These are phyloP conservation scores for Dinoponera quadriceps DNA, from an alignment of 1,140 invertebrate genomes.

Conservation along the genomic window DNA sequence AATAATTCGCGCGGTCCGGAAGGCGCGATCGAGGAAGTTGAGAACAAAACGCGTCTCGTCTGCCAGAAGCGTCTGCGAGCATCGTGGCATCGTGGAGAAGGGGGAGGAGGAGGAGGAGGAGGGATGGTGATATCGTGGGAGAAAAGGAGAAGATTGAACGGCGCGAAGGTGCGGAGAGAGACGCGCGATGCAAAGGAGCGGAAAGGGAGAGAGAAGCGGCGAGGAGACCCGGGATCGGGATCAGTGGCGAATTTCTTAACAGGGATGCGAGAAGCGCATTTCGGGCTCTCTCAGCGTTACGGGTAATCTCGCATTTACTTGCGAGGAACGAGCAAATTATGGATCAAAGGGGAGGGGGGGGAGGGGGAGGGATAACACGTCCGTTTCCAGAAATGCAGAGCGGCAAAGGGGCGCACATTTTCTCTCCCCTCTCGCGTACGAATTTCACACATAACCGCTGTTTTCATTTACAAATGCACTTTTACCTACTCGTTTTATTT, in stretches of 20 bases:
- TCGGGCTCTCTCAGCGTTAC: no score
- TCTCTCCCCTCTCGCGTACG: no score
- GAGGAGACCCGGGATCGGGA: not conserved
- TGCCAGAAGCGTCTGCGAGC: constrained; percentile 71
- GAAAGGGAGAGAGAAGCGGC: constrained; percentile 13
- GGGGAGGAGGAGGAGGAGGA: not conserved
- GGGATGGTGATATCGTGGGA: constrained; percentile 37
- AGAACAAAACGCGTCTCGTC: constrained; percentile 75
- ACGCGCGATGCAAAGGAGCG: constrained; percentile 1
- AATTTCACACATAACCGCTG: no score
- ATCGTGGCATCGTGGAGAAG: constrained; percentile 38
- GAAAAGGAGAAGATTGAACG: constrained; percentile 54
- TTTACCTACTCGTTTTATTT: no score
- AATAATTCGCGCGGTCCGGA: constrained; percentile 48
- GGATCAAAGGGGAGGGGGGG: constrained; percentile 4
- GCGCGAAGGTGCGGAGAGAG: constrained; percentile 25
- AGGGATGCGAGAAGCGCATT: not conserved
- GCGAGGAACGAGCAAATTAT: not conserved
- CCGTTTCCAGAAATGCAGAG: no score
- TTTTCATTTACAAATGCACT: no score
- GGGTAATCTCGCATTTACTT: not conserved
- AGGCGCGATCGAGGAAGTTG: constrained; percentile 73
- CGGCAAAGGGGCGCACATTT: no score
- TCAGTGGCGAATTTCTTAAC: constrained; percentile 32
- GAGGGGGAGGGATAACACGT: constrained; percentile 40